These are phyloP conservation scores for Drosophila suboccidentalis DNA, from an alignment of 2,888 invertebrate species.

Conservation along the genomic window DNA sequence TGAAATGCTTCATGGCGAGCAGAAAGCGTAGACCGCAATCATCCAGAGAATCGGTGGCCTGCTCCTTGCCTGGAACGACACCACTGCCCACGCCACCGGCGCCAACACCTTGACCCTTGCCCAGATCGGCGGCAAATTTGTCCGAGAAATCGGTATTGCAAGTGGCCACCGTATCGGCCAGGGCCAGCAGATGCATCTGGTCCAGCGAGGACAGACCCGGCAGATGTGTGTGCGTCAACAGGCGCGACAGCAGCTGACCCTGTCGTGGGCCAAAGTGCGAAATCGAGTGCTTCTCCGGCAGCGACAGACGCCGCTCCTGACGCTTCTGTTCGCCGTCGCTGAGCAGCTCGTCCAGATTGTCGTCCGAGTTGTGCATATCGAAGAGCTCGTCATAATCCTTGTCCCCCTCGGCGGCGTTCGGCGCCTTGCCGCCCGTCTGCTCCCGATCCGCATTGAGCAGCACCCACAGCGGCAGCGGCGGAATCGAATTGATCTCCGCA, in stretches of 20 bases:
- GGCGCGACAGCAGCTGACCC: constrained; percentile 93
- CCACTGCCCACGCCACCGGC: constrained; percentile 33
- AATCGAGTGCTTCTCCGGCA: constrained; percentile 91
- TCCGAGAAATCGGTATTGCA: constrained; percentile 96
- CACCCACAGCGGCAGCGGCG: constrained; percentile 98
- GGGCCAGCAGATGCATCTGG: constrained; percentile 99
- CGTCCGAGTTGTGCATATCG: constrained; percentile 92
- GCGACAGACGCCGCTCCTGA: constrained; percentile 88
- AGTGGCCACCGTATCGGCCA: constrained; percentile 98
- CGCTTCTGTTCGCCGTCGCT: constrained; percentile 89
- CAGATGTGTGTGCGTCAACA: constrained; percentile 97
- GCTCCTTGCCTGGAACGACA: constrained; percentile 32
- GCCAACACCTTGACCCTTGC: constrained; percentile 86
- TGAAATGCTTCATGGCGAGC: constrained; percentile 98
- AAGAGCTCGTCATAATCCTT: constrained; percentile 96
- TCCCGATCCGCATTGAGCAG: constrained; percentile 97
- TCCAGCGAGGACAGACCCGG: constrained; percentile 98
- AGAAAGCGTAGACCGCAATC: constrained; percentile 98
- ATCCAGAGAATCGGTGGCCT: constrained; percentile 92
- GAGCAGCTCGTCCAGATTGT: constrained; percentile 92
- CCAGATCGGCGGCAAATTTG: constrained; percentile 90
- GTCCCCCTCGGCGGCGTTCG: constrained; percentile 65
- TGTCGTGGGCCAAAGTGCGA: constrained; percentile 96
- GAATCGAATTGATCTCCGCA: constrained; percentile 98
- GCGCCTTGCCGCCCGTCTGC: constrained; percentile 85